Evolutionary conservation across 1,140 invertebrate species (phyloP).

Genomic region (Thaumetopoea pityocampa): DNA sequence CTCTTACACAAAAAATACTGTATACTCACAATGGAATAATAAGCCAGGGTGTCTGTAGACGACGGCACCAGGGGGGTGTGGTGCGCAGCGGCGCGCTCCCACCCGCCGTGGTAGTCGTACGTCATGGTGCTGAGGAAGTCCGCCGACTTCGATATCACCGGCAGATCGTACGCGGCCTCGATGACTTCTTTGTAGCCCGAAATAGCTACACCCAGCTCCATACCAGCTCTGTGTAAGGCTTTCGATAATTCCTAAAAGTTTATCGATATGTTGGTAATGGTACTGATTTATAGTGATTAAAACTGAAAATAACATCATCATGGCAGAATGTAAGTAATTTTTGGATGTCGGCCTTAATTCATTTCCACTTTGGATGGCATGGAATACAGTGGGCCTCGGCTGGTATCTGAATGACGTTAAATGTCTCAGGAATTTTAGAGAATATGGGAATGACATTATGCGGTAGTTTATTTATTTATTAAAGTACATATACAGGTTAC

Average conservation of each 20-base stretch:
- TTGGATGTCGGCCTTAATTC: no score
- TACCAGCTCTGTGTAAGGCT: constrained; percentile 82
- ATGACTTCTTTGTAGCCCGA: constrained; percentile 94
- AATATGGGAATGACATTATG: no score
- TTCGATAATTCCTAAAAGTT: constrained; percentile 82
- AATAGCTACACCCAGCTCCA: constrained; percentile 88
- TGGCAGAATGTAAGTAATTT: no score
- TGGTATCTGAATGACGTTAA: no score
- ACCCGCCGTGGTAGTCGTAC: constrained; percentile 92
- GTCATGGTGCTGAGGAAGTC: constrained; percentile 93
- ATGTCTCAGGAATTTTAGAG: no score
- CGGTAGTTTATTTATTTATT: no score
- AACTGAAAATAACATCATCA: background rate
- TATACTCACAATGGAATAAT: constrained; percentile 85
- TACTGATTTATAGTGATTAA: background rate
- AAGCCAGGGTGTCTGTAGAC: constrained; percentile 79
- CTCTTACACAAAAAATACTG: background rate
- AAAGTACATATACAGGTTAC: no score
- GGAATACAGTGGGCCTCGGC: no score
- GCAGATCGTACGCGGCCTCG: constrained; percentile 87
- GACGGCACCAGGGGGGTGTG: constrained; percentile 85
- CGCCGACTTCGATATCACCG: constrained; percentile 79
- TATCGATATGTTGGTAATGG: background rate
- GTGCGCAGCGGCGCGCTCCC: constrained; percentile 89
- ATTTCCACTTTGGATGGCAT: no score